Percentiles rank a stretch among this genome's conserved stretches.
Conservation (phyloP, 2,113 vertebrate genomes). For the Actinemys pallida region DNA sequence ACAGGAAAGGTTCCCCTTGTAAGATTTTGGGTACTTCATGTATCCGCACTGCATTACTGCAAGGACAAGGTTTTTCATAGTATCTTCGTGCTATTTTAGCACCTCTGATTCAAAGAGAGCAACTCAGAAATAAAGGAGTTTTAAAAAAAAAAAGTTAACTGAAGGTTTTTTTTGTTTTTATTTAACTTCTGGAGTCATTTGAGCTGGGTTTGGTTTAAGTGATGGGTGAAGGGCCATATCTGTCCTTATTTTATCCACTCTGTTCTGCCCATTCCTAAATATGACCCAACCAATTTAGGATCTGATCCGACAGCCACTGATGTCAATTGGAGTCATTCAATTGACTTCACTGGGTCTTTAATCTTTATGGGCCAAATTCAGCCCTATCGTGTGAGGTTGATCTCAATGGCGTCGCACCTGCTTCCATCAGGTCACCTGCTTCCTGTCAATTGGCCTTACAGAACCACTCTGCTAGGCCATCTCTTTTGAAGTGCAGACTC, state of each 20-base stretch:
- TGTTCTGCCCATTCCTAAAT: constrained; percentile 3
- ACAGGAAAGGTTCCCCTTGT: not conserved
- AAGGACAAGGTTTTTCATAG: not conserved
- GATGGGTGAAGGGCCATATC: not conserved
- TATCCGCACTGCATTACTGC: not conserved
- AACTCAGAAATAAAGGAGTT: constrained; percentile 11
- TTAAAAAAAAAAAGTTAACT: not conserved
- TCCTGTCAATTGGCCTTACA: constrained; percentile 10
- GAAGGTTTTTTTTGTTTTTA: not conserved
- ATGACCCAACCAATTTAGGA: not conserved
- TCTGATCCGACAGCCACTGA: not conserved
- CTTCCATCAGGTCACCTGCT: not conserved
- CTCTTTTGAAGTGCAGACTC: constrained; percentile 31
- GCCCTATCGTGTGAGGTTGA: fast-evolving
- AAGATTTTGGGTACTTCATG: not conserved
- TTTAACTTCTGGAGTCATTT: constrained; percentile 34
- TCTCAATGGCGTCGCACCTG: not conserved
- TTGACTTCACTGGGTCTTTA: not conserved
- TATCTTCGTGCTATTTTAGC: constrained; percentile 53
- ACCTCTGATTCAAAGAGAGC: constrained; percentile 33
- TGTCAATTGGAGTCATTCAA: not conserved
- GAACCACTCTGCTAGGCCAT: not conserved
- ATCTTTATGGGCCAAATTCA: constrained; percentile 6
- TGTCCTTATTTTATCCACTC: not conserved
- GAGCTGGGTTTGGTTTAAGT: not conserved